Evolutionary conservation across 2,797 vertebrate genomes (phyloP).

Genomic region (Malurus leucopterus): DNA sequence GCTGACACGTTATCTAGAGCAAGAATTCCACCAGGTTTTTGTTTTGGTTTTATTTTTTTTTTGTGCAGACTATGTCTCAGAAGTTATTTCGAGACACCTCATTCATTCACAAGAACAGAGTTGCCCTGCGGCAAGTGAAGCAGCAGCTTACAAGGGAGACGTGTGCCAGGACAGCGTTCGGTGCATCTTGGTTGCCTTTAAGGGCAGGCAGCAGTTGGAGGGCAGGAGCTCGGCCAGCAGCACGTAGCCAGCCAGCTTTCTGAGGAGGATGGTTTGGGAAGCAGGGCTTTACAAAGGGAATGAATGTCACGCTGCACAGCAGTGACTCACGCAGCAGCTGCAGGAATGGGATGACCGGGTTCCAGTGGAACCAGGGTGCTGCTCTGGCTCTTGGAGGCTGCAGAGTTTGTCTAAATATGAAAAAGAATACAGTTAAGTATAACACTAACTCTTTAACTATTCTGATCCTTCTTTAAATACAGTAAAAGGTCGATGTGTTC

Average conservation of each 20-base stretch:
- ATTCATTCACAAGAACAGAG: neutral
- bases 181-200: neutral
- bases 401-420: neutral
- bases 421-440: neutral
- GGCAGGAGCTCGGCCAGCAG: neutral
- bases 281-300: neutral
- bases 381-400: neutral
- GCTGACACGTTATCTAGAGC: neutral
- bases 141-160: neutral
- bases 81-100: neutral
- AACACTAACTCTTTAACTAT: neutral
- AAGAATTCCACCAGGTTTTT: neutral
- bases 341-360: neutral
- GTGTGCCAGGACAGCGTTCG: neutral
- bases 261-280: constrained; percentile 26
- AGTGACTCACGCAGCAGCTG: constrained; percentile 16
- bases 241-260: neutral
- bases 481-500: neutral
- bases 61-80: neutral
- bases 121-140: neutral
- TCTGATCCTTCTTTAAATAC: neutral
- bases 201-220: neutral
- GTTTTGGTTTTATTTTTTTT: neutral
- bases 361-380: neutral
- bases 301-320: neutral